These are phyloP conservation scores for Platorchestia sp. DNA, from an alignment of 1,140 invertebrate genomes.

Conservation along the genomic window DNA sequence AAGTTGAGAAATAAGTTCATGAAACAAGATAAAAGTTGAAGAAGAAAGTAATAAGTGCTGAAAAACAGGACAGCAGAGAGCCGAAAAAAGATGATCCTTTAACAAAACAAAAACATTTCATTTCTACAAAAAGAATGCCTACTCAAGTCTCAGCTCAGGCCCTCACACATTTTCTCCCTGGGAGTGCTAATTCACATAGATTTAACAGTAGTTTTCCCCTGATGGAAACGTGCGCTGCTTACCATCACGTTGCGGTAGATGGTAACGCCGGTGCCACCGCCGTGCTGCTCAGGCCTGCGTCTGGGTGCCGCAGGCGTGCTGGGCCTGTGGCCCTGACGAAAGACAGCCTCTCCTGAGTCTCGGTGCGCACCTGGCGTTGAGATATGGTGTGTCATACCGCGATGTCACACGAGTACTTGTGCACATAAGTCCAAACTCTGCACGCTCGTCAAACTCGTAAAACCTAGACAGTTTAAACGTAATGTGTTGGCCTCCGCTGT, in stretches of 20 bases:
- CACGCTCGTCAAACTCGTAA: not conserved
- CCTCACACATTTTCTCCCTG: too few species aligned
- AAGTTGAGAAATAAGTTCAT: too few species aligned
- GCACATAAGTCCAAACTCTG: not conserved
- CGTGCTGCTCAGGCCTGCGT: not conserved
- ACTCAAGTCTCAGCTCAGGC: too few species aligned
- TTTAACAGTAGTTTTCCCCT: too few species aligned
- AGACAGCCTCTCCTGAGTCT: not conserved
- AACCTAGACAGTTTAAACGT: not conserved
- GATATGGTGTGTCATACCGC: not conserved
- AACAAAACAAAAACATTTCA: too few species aligned
- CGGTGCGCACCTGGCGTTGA: not conserved
- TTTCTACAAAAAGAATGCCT: too few species aligned
- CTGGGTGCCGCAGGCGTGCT: not conserved
- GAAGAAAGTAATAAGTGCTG: too few species aligned
- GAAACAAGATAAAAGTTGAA: too few species aligned
- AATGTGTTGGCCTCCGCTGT: not conserved
- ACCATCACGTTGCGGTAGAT: constrained; percentile 58
- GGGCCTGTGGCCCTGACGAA: not conserved
- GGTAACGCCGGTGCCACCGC: not conserved
- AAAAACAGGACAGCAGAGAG: too few species aligned
- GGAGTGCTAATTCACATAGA: too few species aligned
- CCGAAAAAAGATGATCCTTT: too few species aligned
- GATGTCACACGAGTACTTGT: not conserved
- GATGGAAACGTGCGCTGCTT: not conserved